These are phyloP conservation scores for Seriola rivoliana DNA, from an alignment of 2,113 vertebrate species.

Conservation along the genomic window DNA sequence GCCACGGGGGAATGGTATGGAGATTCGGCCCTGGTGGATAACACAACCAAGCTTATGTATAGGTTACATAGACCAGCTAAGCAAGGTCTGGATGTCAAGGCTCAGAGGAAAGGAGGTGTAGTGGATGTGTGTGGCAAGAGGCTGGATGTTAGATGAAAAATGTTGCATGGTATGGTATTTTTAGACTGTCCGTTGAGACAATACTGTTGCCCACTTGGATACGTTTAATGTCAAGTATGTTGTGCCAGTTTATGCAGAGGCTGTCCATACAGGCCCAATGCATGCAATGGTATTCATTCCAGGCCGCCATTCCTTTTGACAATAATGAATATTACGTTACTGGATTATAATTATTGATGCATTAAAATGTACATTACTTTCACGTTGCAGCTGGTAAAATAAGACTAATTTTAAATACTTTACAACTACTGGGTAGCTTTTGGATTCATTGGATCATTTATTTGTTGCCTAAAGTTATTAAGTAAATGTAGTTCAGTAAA, in stretches of 20 bases:
- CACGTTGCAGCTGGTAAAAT: not conserved
- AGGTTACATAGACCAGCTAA: slow-evolving; percentile 44
- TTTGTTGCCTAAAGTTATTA: no score
- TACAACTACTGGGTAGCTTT: not conserved
- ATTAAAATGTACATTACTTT: not conserved
- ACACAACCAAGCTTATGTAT: slow-evolving; percentile 58
- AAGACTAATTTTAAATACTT: not conserved
- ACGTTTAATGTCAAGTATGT: slow-evolving; percentile 26
- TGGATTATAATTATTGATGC: not conserved
- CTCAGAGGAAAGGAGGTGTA: slow-evolving; percentile 33
- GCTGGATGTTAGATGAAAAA: slow-evolving; percentile 27
- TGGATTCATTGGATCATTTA: no score
- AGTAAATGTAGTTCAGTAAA: not conserved
- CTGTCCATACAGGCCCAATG: not conserved
- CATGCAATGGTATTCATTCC: not conserved
- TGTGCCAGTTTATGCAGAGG: not conserved
- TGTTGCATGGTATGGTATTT: slow-evolving; percentile 31
- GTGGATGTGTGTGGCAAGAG: slow-evolving; percentile 12
- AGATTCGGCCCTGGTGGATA: slow-evolving; percentile 59
- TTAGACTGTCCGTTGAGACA: slow-evolving; percentile 41
- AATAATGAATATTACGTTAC: not conserved
- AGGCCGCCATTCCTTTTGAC: not conserved
- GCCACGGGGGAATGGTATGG: slow-evolving; percentile 68
- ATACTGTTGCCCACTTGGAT: slow-evolving; percentile 23
- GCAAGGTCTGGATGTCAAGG: slow-evolving; percentile 67